Conservation (phyloP, 2,113 vertebrate genomes). For the Tachysurus fulvidraco region DNA sequence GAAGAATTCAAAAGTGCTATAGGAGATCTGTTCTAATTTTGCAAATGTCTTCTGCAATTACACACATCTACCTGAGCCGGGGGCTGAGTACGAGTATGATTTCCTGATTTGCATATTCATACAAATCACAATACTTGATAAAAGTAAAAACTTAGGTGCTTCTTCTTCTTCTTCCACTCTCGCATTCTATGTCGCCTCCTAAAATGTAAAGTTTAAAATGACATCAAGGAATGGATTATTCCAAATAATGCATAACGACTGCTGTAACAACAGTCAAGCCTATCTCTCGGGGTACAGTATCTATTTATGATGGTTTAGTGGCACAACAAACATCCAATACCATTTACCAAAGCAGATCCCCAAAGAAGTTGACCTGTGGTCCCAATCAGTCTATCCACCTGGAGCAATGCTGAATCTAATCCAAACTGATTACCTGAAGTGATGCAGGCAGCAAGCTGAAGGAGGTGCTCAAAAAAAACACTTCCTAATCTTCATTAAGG, state of each 20-base stretch:
- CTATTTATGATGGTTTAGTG: neutral
- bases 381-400: conserved; percentile 8
- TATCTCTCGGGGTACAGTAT: neutral
- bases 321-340: neutral
- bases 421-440: conserved; percentile 32
- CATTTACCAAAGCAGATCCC: neutral
- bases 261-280: neutral
- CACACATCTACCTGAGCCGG: neutral
- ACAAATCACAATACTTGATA: neutral
- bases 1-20: neutral
- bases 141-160: neutral
- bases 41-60: neutral
- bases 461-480: conserved; percentile 6
- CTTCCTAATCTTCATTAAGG: conserved; percentile 42
- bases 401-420: conserved; percentile 25
- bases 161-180: neutral
- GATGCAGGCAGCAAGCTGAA: conserved; percentile 15
- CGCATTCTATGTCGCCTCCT: neutral
- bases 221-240: neutral
- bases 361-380: conserved; percentile 15
- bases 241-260: neutral
- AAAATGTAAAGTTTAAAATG: neutral
- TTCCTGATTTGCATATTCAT: conserved; percentile 1
- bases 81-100: neutral
- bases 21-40: neutral